Evolutionary conservation across 2,113 vertebrate genomes (phyloP), one percentile per base, ranked within the genome.

Genomic region (Condylura cristata): DNA sequence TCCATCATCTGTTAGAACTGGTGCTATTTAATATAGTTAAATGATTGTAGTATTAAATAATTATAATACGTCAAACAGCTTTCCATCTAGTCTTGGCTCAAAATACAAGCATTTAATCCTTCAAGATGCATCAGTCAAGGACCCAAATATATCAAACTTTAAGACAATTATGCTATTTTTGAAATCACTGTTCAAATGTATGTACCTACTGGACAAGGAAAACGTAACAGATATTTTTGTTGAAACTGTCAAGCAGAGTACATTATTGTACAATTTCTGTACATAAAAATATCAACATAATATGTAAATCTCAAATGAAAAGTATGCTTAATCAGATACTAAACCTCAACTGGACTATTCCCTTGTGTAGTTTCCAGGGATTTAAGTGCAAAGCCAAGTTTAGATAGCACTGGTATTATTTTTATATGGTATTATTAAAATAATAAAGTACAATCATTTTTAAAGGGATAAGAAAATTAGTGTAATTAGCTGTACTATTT

Each of bases 241-340:
- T 96, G 93, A 96, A 84, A 7, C 46, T 93, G 17, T 89, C 96
- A 17, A 96, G 90, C 94, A 84, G 53, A 90, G 26, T 60, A 20
- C 39, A 3, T 95, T 61, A 97, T 95, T 85, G 70, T 72, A 34
- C 96, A 94, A 96, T 95, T 89, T 78, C 6, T 7, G 84, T 90
- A 79, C 87, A 93, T 94, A 92, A 97, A 97, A 93, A 94, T 91
- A 24, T 16, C 39, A 96, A 89, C 86, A 90, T 90, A 97, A 82
- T 32, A 74, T 12, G 44, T 85, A 89, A 87, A 60, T 81, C 12
- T 90, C 66, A 94, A 92, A 83, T 84, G 44, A 93, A 97, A 95
- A 94, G 75, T 95, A 22, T 37, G 76, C 84, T 68, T 94, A 82
- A 34, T 89, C 2, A 96, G 7, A 70, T 91, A 37, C 60, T 89